phyloP scores from a whole-genome alignment of 2,797 vertebrate species.

The Podarcis siculus region DNA sequence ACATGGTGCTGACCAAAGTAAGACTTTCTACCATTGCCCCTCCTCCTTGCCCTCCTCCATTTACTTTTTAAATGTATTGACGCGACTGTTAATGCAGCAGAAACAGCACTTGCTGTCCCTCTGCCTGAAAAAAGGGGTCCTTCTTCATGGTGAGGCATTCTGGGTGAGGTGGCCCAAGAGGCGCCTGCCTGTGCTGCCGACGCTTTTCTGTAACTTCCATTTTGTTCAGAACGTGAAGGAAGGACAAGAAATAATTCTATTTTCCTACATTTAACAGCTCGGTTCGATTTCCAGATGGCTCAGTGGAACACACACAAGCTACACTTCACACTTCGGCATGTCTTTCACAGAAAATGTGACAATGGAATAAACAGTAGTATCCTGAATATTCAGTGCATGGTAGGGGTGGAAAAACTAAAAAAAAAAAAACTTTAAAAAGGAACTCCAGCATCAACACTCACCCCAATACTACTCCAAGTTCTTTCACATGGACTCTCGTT shows the following conservation, averaged over 20 bases:
- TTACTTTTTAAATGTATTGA: background rate
- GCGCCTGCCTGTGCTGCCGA: too few species aligned
- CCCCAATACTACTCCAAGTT: constrained; percentile 86
- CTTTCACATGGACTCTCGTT: constrained; percentile 86
- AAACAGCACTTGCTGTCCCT: too few species aligned
- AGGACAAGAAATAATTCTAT: constrained; percentile 12
- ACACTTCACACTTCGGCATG: background rate
- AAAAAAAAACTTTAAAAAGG: background rate
- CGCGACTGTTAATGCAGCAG: too few species aligned
- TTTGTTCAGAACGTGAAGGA: background rate
- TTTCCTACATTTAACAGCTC: background rate
- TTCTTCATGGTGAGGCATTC: too few species aligned
- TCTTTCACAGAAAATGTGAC: background rate
- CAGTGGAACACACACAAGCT: background rate
- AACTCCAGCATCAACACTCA: constrained; percentile 67
- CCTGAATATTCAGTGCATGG: constrained; percentile 1
- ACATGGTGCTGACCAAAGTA: too few species aligned
- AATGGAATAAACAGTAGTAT: background rate
- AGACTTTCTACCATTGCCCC: too few species aligned
- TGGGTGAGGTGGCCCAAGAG: too few species aligned
- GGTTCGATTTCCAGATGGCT: constrained; percentile 18
- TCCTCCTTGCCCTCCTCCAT: background rate
- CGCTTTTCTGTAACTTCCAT: background rate
- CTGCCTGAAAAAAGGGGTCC: too few species aligned
- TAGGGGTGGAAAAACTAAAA: background rate